Evolutionary conservation across 2,888 invertebrate species (phyloP).

Genomic region (Anoplius nigerrimus): DNA sequence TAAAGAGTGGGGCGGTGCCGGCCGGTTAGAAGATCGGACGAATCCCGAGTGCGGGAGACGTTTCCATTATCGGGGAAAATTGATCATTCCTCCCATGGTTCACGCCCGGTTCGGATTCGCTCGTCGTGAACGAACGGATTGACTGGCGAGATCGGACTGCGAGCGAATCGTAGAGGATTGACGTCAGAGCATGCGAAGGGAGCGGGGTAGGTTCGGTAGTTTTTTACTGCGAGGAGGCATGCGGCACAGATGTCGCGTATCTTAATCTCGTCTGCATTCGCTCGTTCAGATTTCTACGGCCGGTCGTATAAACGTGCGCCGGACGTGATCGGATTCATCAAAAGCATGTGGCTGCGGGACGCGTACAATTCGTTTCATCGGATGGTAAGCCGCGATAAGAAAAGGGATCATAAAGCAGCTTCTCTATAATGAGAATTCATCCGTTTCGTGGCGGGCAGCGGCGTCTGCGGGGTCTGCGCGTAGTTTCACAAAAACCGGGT

Average conservation of each 20-base stretch:
- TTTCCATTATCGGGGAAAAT: constrained; percentile 60
- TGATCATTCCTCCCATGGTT: constrained; percentile 41
- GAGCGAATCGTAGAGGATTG: no score
- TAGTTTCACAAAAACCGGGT: constrained; percentile 55
- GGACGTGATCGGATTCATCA: no score
- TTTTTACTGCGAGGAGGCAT: no score
- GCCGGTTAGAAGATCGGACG: constrained; percentile 50
- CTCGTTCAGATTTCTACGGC: no score
- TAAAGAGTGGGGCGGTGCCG: constrained; percentile 58
- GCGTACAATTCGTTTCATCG: neutral
- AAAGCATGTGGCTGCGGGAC: no score
- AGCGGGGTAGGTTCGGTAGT: no score
- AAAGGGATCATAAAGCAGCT: constrained; percentile 45
- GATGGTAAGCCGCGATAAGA: constrained; percentile 39
- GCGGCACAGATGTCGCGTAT: no score
- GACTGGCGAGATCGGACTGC: neutral
- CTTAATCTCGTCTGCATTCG: no score
- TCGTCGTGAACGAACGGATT: neutral
- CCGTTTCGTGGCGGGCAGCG: no score
- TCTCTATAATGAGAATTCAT: constrained; percentile 52
- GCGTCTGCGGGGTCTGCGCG: constrained; percentile 28
- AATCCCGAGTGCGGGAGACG: constrained; percentile 44
- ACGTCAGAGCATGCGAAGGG: no score
- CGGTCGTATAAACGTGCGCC: no score
- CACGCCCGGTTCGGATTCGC: neutral